Evolutionary conservation across 1,140 invertebrate species (phyloP), one percentile per base, ranked within the genome.

Genomic region (Pinna nobilis): DNA sequence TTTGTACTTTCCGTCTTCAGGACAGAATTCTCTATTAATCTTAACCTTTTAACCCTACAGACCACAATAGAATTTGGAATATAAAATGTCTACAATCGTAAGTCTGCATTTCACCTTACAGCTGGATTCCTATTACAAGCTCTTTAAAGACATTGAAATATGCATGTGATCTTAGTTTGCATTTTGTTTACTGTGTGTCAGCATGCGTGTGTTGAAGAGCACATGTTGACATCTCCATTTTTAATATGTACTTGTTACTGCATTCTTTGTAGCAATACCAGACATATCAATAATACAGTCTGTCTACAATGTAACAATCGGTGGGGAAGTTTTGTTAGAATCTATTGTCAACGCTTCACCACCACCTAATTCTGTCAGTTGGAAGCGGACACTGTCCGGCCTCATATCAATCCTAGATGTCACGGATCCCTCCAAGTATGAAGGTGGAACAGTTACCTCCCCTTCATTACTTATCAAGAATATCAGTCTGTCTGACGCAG

Each of bases 391-490:
- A 20, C 37, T 44, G 1, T 28, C n/a, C 59, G 53, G 53, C 6
- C 9, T n/a, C 28, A 63, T 39, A 13, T 32, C 37, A 15, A 44
- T 63, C 23, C 39, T 63, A 39, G 59, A 39, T 18, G 39, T 44
- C 9, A 32, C 37, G 15, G 35, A 23, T 20, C 28, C 32, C 30
- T 15, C n/a, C n/a, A 61, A 61, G 7, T 74, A 74, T 51, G 37
- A 28, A 25, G 72, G 72, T 13, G 65, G 55, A 5, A 51, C 49
- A 9, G 32, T 63, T 1, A 47, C 1, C 6, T 53, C 55, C 3
- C 72, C 72, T 5, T 74, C 72, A 1, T 32, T 68, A 11, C 41
- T 63, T 7, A 74, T 74, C 20, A 51, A 51, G 28, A 47, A 41
- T 68, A 33, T 47, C 11, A 55, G 20, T 11, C 13, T 47, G 6